A percentile compares a stretch with the other conserved stretches of the same genome.
phyloP scores from a whole-genome alignment of 2,888 invertebrate species.

The Eupithecia exiguata region DNA sequence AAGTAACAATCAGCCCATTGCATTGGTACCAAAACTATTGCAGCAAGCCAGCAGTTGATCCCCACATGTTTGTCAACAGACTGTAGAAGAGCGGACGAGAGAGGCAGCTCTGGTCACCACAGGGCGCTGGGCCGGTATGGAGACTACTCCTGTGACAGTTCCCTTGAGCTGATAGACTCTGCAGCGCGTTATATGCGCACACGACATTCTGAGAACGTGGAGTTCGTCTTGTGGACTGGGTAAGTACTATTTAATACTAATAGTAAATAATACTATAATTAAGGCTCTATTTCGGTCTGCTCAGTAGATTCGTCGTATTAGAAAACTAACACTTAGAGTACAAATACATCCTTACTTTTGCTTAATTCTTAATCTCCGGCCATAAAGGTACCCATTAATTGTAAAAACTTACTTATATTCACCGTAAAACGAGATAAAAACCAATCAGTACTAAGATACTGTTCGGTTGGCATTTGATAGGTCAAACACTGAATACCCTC shows the following conservation, averaged over 20 bases:
- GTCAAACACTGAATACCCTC: neutral
- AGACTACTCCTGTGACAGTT: slow-evolving; percentile 91
- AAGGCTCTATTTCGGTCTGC: neutral
- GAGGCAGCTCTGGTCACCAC: slow-evolving; percentile 83
- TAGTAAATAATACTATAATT: neutral
- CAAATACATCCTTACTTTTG: neutral
- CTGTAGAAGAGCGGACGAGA: slow-evolving; percentile 86
- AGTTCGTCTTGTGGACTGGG: slow-evolving; percentile 98
- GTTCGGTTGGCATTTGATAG: neutral
- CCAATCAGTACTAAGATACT: neutral
- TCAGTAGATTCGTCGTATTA: neutral
- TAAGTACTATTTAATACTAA: slow-evolving; percentile 78
- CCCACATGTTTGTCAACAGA: slow-evolving; percentile 57
- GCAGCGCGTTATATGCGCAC: slow-evolving; percentile 94
- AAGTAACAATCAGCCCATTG: no score
- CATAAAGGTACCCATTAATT: neutral
- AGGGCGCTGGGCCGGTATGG: slow-evolving; percentile 85
- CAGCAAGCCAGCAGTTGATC: slow-evolving; percentile 2
- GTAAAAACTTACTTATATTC: neutral
- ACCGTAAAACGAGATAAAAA: neutral
- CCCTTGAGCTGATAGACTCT: slow-evolving; percentile 94
- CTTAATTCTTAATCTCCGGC: neutral
- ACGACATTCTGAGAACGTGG: slow-evolving; percentile 92
- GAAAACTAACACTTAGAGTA: neutral
- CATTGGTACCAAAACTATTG: neutral